Percentiles rank a stretch among this genome's conserved stretches.
Evolutionary conservation across 1,140 invertebrate species (phyloP).

Genomic region (Bombus sibiricus): DNA sequence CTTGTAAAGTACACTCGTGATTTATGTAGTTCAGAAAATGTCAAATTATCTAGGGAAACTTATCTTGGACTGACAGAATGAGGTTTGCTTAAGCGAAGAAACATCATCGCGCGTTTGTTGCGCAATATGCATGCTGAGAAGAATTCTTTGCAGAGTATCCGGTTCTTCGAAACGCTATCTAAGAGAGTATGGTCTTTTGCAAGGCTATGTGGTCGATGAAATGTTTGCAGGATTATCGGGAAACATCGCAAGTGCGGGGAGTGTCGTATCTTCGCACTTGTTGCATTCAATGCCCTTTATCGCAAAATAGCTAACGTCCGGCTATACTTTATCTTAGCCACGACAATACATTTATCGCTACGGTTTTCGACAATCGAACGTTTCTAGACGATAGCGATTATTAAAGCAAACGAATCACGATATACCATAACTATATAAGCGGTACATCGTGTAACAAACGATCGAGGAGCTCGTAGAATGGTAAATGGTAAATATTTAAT

Average conservation of each 20-base stretch:
- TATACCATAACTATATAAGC: no score
- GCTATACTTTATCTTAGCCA: background rate
- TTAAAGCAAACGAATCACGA: background rate
- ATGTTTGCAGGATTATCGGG: rapidly evolving
- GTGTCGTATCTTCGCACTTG: slow-evolving; percentile 14
- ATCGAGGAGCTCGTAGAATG: background rate
- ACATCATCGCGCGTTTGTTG: rapidly evolving
- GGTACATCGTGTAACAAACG: no score
- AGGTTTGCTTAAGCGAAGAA: no score
- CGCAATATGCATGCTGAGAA: rapidly evolving
- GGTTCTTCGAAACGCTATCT: no score
- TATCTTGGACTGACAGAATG: no score
- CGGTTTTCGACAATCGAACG: background rate
- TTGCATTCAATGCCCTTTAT: slow-evolving; percentile 20
- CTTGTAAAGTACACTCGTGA: no score
- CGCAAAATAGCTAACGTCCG: background rate
- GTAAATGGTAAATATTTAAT: no score
- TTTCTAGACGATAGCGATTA: background rate
- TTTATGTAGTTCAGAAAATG: no score
- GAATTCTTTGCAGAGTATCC: no score
- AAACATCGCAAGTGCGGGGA: background rate
- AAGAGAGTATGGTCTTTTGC: no score
- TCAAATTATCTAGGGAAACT: no score
- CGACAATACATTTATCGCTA: background rate
- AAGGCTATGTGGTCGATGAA: background rate